Base-by-base conservation (phyloP, 2,113 vertebrate genomes). In the Pterophyllum scalare region DNA sequence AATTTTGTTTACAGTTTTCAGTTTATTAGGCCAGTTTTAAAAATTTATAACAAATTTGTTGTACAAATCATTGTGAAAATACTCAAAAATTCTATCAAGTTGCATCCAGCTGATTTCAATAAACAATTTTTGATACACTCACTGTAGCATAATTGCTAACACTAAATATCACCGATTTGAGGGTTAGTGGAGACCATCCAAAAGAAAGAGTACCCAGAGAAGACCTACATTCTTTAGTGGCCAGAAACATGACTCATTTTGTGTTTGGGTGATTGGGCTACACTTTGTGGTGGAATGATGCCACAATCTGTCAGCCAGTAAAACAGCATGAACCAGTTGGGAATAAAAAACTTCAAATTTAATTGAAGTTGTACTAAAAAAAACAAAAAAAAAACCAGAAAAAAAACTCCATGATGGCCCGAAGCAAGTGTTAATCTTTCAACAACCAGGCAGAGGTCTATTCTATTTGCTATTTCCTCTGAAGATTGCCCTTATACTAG, bases 391-490 rank as follows among this genome's bases (percentile, higher is more conserved):
- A 46, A 14, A 28, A 4, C 3, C 28, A 3, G n/a, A 28, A 28
- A 28, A 28, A 28, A 4, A 28, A 12, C 0, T 9, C 2, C 46
- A 6, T 17, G 46, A 67, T 46, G 46, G 64, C 14, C 22, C 22
- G 46, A 46, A 67, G 64, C 40, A 26, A 67, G 14, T 67, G 64
- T 67, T 46, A 35, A 35, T 35, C 35, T 35, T 35, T 9, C 46
- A 49, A 49, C 46, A 17, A 15, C 15, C 46, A 49, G 14, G 46
- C 46, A 72, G 26, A 72, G 46, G 43, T 70, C 65, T 70, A 72
- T 46, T 56, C 35, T 82, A 80, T 79, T 46, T 52, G 75, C 74
- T 77, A 22, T 60, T 79, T 76, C 14, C 13, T 33, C 38, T 54
- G 38, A 60, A n/a, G 14, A 59, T 35, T 57, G 60, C 56, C 74